Evolutionary conservation across 2,888 invertebrate genomes (phyloP).

Genomic region (Meteorus colon): DNA sequence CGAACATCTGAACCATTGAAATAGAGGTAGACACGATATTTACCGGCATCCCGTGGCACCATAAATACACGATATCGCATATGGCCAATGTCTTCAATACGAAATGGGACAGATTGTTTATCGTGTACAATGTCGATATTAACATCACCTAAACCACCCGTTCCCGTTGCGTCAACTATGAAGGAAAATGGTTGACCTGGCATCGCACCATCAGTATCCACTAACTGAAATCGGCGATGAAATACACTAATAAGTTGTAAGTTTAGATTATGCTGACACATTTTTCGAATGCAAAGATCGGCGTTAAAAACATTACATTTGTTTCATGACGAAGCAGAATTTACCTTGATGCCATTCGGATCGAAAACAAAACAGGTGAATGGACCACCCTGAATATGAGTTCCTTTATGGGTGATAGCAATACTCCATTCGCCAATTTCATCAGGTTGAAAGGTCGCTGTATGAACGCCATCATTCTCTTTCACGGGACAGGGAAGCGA

Average conservation of each 20-base stretch:
- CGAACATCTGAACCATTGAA: constrained; percentile 90
- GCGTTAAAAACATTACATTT: no score
- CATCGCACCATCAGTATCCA: constrained; percentile 87
- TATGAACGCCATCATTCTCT: constrained; percentile 91
- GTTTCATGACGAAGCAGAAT: constrained; percentile 8
- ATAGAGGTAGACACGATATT: constrained; percentile 90
- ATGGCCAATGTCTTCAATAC: constrained; percentile 85
- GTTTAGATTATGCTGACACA: background rate
- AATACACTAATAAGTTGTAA: constrained; percentile 5
- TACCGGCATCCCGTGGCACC: constrained; percentile 85
- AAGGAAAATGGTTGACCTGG: constrained; percentile 92
- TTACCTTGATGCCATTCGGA: constrained; percentile 88
- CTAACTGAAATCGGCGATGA: constrained; percentile 70
- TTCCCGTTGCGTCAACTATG: constrained; percentile 82
- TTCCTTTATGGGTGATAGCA: constrained; percentile 95
- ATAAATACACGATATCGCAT: constrained; percentile 86
- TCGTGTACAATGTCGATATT: constrained; percentile 93
- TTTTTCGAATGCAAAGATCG: no score
- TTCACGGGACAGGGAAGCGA: constrained; percentile 88
- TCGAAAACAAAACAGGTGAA: constrained; percentile 97
- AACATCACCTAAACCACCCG: constrained; percentile 90
- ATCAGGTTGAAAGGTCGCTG: constrained; percentile 97
- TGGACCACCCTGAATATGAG: constrained; percentile 96
- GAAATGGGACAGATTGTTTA: constrained; percentile 87
- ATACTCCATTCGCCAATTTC: constrained; percentile 99